A percentile compares a stretch with the other conserved stretches of the same genome.
phyloP scores from a whole-genome alignment of 2,113 vertebrate genomes.

The Syngnathus floridae region DNA sequence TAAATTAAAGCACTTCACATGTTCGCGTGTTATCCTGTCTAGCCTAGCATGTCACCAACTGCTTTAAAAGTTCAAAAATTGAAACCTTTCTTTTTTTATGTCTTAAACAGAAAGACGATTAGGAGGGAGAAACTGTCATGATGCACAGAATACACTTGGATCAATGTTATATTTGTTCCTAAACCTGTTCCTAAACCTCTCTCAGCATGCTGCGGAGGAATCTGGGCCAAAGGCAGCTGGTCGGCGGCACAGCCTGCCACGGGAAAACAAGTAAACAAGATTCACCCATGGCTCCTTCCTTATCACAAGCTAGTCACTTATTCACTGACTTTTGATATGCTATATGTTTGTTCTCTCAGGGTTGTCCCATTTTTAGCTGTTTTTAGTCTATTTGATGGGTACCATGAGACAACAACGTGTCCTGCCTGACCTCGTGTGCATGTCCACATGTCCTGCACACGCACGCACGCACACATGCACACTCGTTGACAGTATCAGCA shows the following conservation, averaged over 20 bases:
- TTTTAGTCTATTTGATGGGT: constrained; percentile 37
- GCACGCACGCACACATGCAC: background rate
- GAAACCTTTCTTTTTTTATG: too few relatives aligned
- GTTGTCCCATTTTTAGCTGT: constrained; percentile 20
- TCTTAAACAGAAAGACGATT: too few relatives aligned
- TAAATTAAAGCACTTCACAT: too few relatives aligned
- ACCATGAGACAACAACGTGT: constrained; percentile 24
- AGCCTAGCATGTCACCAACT: too few relatives aligned
- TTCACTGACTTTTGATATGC: background rate
- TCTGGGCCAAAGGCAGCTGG: constrained; percentile 45
- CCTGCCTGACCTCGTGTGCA: background rate
- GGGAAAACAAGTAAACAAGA: background rate
- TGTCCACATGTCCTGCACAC: constrained; percentile 15
- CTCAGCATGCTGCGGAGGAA: constrained; percentile 16
- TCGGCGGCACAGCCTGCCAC: background rate
- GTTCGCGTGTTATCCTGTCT: too few relatives aligned
- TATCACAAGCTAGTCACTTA: background rate
- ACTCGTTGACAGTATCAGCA: background rate
- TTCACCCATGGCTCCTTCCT: background rate
- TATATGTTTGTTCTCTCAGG: constrained; percentile 1
- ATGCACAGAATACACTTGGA: too few relatives aligned
- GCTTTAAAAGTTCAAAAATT: too few relatives aligned
- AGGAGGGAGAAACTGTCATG: too few relatives aligned
- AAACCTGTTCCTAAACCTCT: too few relatives aligned
- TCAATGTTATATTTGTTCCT: too few relatives aligned